A percentile compares a stretch with the other conserved stretches of the same genome.
phyloP scores from a whole-genome alignment of 2,113 vertebrate genomes.

The Dissostichus mawsoni region DNA sequence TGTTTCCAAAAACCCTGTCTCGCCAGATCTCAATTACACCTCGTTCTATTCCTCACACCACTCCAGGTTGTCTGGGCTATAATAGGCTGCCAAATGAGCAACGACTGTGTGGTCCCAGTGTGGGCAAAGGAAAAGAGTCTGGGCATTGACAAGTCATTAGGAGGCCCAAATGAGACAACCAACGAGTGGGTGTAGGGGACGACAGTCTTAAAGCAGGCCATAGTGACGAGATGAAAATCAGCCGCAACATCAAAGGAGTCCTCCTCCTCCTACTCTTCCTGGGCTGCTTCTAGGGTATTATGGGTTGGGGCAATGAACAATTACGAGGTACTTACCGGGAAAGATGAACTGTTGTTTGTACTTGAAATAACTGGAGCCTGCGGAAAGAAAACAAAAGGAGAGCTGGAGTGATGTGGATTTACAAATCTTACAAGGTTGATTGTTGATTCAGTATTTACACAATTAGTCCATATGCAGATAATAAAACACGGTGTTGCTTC shows the following conservation, averaged over 20 bases:
- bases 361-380: constrained; percentile 98
- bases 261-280: constrained; percentile 28
- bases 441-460: neutral
- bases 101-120: constrained; percentile 36
- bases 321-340: constrained; percentile 87
- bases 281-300: constrained; percentile 54
- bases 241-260: constrained; percentile 72
- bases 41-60: constrained; percentile 35
- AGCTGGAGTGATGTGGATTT: constrained; percentile 16
- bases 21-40: constrained; percentile 33
- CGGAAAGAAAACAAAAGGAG: constrained; percentile 59
- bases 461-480: neutral
- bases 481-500: neutral
- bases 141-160: constrained; percentile 64
- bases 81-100: constrained; percentile 61
- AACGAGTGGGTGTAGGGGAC: constrained; percentile 49
- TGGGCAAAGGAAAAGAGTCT: constrained; percentile 46
- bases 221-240: constrained; percentile 53
- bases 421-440: neutral
- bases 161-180: constrained; percentile 55
- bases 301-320: constrained; percentile 70
- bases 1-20: constrained; percentile 37
- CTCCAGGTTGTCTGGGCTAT: constrained; percentile 42
- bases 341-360: constrained; percentile 99
- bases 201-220: constrained; percentile 40